These are phyloP conservation scores for Psammodynastes pulverulentus DNA, from an alignment of 2,113 vertebrate genomes.

Conservation along the genomic window DNA sequence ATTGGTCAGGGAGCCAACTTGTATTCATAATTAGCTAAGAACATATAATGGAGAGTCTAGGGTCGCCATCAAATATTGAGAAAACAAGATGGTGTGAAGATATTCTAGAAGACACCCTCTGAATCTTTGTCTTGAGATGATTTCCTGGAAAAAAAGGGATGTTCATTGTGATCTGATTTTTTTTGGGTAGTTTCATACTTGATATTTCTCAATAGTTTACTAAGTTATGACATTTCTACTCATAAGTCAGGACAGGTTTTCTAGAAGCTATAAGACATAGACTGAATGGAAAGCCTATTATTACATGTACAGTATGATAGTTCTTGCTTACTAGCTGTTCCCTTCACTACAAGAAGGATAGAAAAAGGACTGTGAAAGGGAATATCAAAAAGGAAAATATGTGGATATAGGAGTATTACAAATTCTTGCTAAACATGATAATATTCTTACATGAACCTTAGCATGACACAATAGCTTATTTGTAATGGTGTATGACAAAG, in stretches of 20 bases:
- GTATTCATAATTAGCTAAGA: not conserved
- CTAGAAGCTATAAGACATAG: not conserved
- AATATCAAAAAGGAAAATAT: not conserved
- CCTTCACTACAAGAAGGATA: not conserved
- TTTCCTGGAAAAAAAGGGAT: not conserved
- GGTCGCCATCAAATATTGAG: not conserved
- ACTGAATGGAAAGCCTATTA: not conserved
- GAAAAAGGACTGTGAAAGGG: not conserved
- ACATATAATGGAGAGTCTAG: not conserved
- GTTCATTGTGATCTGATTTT: not conserved
- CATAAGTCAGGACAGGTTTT: not conserved
- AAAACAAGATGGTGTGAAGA: not conserved
- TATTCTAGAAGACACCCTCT: not conserved
- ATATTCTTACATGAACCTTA: not conserved
- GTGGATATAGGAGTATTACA: not conserved
- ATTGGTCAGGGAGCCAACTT: not conserved
- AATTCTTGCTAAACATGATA: not conserved
- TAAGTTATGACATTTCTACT: not conserved
- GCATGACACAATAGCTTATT: not conserved
- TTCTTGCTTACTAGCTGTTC: not conserved
- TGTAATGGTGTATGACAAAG: not conserved
- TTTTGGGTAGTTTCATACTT: not conserved
- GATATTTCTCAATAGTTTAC: not conserved
- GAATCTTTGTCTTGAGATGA: not conserved
- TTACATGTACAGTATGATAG: not conserved